phyloP scores from a whole-genome alignment of 2,888 invertebrate species.

The Galerucella calmariensis region DNA sequence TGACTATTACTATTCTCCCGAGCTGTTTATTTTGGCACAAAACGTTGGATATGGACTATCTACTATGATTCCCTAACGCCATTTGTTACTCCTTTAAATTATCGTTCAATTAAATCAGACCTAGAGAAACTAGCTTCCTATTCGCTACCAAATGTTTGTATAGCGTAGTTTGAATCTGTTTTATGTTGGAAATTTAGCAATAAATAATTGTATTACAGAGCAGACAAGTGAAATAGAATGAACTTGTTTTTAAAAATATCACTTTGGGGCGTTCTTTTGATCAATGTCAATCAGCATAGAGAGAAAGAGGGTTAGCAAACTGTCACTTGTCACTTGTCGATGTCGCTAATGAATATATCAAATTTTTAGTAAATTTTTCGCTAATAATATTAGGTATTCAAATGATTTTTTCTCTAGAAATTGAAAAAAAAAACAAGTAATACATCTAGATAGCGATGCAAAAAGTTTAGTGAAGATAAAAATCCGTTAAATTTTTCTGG shows the following conservation, averaged over 20 bases:
- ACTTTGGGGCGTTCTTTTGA: no score
- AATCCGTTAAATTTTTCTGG: conserved; percentile 55
- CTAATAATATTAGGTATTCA: not conserved
- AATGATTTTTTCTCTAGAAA: not conserved
- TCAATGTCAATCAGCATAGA: no score
- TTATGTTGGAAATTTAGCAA: conserved; percentile 1
- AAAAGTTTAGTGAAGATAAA: conserved; percentile 50
- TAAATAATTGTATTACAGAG: no score
- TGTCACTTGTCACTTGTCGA: no score
- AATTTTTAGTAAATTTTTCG: not conserved
- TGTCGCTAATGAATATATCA: no score
- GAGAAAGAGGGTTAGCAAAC: no score
- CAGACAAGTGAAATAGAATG: no score
- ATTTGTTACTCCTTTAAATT: conserved; percentile 46
- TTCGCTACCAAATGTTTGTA: conserved; percentile 28
- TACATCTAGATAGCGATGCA: conserved; percentile 40
- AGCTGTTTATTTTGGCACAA: conserved; percentile 59
- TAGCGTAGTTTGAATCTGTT: conserved; percentile 6
- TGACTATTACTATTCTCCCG: conserved; percentile 62
- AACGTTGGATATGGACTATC: conserved; percentile 42
- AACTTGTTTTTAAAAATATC: no score
- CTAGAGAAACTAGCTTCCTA: not conserved
- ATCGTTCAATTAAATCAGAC: conserved; percentile 47
- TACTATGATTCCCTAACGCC: conserved; percentile 33
- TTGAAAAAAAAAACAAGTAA: not conserved